phyloP scores from a whole-genome alignment of 2,113 vertebrate genomes.

The Cacatua alba region DNA sequence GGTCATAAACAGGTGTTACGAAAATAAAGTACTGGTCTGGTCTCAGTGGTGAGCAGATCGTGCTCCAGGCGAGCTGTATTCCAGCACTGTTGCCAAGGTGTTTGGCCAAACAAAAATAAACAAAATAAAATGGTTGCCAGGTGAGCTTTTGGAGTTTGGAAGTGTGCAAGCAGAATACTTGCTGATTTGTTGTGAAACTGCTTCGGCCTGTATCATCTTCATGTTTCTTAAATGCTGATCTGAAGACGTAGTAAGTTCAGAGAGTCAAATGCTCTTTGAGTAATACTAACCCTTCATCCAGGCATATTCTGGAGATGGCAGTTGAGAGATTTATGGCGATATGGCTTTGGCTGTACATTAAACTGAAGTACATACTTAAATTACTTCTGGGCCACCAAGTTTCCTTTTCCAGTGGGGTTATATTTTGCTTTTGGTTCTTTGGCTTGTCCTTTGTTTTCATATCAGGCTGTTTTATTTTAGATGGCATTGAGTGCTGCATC shows the following conservation, averaged over 20 bases:
- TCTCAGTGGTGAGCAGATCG: background rate
- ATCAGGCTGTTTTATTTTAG: slow-evolving; percentile 69
- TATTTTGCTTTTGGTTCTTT: background rate
- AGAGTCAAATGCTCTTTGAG: background rate
- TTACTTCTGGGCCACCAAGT: background rate
- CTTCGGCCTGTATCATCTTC: background rate
- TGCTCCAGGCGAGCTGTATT: background rate
- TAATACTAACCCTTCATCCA: background rate
- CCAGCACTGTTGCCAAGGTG: background rate
- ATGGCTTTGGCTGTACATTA: accelerated
- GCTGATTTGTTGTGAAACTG: background rate
- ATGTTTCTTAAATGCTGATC: background rate
- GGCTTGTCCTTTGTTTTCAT: background rate
- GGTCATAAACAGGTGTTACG: background rate
- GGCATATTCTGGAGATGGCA: accelerated
- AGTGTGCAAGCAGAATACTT: background rate
- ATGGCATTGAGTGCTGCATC: slow-evolving; percentile 97
- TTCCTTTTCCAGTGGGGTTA: background rate
- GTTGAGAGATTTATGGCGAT: background rate
- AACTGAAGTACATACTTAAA: background rate
- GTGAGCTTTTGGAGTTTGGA: background rate
- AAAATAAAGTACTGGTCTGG: background rate
- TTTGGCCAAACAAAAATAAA: background rate
- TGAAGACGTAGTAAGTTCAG: background rate
- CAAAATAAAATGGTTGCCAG: background rate